Percentiles rank a stretch among this genome's conserved stretches.
phyloP scores from a whole-genome alignment of 2,797 vertebrate genomes.

The Buceros bicornis region DNA sequence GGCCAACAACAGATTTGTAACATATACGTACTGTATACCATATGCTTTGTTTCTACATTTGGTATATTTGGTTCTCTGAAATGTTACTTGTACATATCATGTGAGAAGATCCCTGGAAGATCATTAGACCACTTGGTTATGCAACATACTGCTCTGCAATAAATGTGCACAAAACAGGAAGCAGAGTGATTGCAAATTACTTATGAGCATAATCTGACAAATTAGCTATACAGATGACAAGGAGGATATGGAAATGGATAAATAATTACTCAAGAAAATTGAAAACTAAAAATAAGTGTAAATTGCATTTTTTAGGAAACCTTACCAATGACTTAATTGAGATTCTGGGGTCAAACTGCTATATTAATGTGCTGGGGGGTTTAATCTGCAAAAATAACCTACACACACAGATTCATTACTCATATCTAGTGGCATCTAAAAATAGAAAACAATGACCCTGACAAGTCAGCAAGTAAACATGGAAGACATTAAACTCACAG shows the following conservation, averaged over 20 bases:
- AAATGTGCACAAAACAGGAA: slow-evolving; percentile 57
- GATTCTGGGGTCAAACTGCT: not conserved
- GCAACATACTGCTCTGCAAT: slow-evolving; percentile 35
- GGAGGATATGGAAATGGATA: slow-evolving; percentile 56
- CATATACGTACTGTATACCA: not conserved
- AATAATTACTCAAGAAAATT: slow-evolving; percentile 43
- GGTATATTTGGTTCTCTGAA: not conserved
- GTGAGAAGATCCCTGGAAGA: not conserved
- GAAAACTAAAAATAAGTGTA: slow-evolving; percentile 56
- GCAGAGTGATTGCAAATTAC: slow-evolving; percentile 64
- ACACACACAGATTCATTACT: not conserved
- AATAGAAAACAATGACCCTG: not conserved
- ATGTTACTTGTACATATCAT: not conserved
- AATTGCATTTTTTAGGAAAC: slow-evolving; percentile 24
- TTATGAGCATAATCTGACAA: slow-evolving; percentile 51
- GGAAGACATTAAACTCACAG: not conserved
- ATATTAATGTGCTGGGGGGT: not conserved
- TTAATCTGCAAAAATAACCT: slow-evolving; percentile 2
- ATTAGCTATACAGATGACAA: slow-evolving; percentile 62
- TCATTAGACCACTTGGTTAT: slow-evolving; percentile 33
- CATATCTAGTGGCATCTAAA: not conserved
- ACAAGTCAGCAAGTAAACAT: not conserved
- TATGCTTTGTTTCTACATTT: not conserved
- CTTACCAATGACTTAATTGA: slow-evolving; percentile 3
- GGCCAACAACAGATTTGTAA: slow-evolving; percentile 16